Conservation (phyloP, 1,140 invertebrate genomes). For the Lordiphosa stackelbergi region DNA sequence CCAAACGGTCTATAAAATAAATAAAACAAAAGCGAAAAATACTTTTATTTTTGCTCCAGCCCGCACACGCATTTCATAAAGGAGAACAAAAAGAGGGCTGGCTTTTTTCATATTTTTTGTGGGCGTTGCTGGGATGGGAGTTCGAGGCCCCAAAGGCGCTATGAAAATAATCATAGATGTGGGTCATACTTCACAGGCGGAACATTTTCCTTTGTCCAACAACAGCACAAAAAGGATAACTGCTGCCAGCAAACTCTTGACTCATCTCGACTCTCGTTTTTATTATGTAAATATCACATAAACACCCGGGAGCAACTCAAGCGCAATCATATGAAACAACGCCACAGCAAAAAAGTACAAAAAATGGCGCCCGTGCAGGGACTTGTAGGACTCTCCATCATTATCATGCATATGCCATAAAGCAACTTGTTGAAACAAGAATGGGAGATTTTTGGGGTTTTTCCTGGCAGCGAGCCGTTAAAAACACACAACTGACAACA, state of each 20-base stretch:
- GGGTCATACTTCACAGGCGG: slow-evolving; percentile 53
- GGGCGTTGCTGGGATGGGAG: slow-evolving; percentile 27
- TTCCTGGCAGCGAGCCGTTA: slow-evolving; percentile 8
- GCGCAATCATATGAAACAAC: slow-evolving; percentile 64
- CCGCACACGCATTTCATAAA: too few species aligned
- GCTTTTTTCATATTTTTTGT: slow-evolving; percentile 58
- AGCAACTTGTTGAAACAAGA: slow-evolving; percentile 68
- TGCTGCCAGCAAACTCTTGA: slow-evolving; percentile 36
- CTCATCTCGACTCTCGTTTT: slow-evolving; percentile 61
- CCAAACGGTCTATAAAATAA: slow-evolving; percentile 69
- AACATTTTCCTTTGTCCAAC: slow-evolving; percentile 34
- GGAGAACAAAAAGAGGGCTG: too few species aligned
- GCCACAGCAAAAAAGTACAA: slow-evolving; percentile 24
- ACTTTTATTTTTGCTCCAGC: slow-evolving; percentile 17
- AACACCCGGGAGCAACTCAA: slow-evolving; percentile 66
- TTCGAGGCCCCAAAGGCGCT: slow-evolving; percentile 60
- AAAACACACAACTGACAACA: slow-evolving; percentile 45
- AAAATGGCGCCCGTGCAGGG: slow-evolving; percentile 35
- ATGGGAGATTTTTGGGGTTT: not conserved
- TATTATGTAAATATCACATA: slow-evolving; percentile 76
- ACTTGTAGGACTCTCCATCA: slow-evolving; percentile 45
- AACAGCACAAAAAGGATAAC: slow-evolving; percentile 43
- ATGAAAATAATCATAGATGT: slow-evolving; percentile 75
- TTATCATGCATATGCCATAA: slow-evolving; percentile 76
- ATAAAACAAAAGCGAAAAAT: slow-evolving; percentile 58